Percentiles rank a stretch among this genome's conserved stretches.
Evolutionary conservation across 2,113 vertebrate species (phyloP).

Genomic region (Ctenomys sociabilis): DNA sequence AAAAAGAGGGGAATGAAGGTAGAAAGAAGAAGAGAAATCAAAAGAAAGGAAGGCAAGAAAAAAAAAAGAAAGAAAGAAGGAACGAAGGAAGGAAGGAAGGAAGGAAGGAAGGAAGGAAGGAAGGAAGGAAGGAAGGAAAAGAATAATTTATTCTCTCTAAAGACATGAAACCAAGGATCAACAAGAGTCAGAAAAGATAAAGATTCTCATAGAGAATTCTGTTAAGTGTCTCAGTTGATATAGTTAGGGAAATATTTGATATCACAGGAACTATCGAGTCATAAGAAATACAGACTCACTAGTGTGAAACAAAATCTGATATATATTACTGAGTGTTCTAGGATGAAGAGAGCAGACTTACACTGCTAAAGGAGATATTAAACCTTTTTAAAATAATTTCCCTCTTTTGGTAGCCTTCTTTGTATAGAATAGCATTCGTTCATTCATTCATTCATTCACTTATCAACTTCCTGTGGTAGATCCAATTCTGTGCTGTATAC

Average conservation of each 20-base stretch:
- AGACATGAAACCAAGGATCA: not conserved
- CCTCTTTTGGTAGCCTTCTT: not conserved
- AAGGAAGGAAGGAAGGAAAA: not conserved
- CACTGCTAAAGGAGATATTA: not conserved
- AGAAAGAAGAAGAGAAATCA: not conserved
- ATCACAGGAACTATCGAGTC: not conserved
- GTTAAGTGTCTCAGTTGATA: not conserved
- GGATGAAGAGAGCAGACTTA: not conserved
- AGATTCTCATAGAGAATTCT: not conserved
- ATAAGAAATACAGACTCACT: not conserved
- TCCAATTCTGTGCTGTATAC: not conserved
- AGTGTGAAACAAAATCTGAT: not conserved
- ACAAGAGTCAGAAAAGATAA: not conserved
- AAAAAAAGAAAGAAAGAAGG: too few relatives aligned
- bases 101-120: not conserved
- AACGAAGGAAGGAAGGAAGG: too few relatives aligned
- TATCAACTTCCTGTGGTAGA: not conserved
- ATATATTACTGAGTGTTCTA: not conserved
- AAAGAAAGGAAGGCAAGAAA: too few relatives aligned
- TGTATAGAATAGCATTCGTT: not conserved
- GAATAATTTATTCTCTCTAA: not conserved
- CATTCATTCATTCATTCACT: not conserved
- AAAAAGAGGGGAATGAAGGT: not conserved
- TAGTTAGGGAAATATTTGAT: not conserved
- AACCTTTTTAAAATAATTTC: not conserved